phyloP scores from a whole-genome alignment of 2,797 vertebrate species.

The Mionectes olivaceus region DNA sequence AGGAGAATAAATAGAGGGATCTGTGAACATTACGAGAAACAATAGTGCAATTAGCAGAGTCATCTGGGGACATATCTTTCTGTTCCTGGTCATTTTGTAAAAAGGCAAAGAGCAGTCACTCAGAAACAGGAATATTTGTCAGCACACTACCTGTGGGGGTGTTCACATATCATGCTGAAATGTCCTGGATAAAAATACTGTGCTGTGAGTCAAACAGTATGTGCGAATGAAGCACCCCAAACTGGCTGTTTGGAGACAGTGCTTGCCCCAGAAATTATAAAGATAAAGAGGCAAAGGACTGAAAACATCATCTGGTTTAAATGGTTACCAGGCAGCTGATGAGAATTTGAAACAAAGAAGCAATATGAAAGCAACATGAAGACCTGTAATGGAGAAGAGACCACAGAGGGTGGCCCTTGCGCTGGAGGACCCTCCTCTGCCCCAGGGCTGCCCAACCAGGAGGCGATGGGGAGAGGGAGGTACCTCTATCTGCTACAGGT shows the following conservation, averaged over 20 bases:
- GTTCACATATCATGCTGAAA: not conserved
- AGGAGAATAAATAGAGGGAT: not conserved
- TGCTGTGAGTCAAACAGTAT: not conserved
- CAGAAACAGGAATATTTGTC: not conserved
- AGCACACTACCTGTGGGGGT: no score
- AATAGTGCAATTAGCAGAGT: not conserved
- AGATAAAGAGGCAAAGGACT: not conserved
- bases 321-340: not conserved
- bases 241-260: not conserved
- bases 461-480: fast-evolving
- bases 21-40: not conserved
- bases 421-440: not conserved
- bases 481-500: no score
- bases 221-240: not conserved
- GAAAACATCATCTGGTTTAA: not conserved
- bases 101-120: not conserved
- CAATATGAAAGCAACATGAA: not conserved
- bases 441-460: not conserved
- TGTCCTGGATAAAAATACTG: not conserved
- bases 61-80: not conserved
- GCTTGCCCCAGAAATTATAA: not conserved
- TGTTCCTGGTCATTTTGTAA: not conserved
- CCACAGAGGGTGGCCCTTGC: not conserved
- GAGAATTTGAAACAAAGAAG: not conserved
- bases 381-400: not conserved